Percentiles rank a stretch among this genome's conserved stretches.
Conservation (phyloP, 2,888 invertebrate species). For the Drosophila pegasa region DNA sequence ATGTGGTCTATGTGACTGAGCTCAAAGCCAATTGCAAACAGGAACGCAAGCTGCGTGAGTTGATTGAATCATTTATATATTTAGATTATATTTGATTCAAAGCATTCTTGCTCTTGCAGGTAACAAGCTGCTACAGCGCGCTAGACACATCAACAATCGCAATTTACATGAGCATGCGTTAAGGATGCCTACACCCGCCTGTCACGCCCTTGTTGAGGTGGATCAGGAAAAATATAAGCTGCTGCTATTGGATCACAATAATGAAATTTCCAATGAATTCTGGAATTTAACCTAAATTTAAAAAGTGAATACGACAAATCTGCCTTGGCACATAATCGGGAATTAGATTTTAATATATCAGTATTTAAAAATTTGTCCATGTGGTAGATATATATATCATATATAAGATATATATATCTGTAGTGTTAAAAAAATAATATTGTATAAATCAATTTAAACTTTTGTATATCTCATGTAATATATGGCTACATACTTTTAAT, state of each 20-base stretch:
- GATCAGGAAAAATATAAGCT: conserved; percentile 17
- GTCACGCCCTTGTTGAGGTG: conserved; percentile 49
- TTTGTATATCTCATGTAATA: too few relatives aligned
- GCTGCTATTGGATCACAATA: conserved; percentile 28
- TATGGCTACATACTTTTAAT: neutral
- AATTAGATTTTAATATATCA: conserved; percentile 19
- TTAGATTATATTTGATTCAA: neutral
- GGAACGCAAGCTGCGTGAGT: conserved; percentile 69
- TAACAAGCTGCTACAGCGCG: conserved; percentile 62
- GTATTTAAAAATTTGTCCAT: neutral
- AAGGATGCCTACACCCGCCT: conserved; percentile 62
- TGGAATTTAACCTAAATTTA: neutral
- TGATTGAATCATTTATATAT: neutral
- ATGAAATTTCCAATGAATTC: neutral
- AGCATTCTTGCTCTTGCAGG: conserved; percentile 38
- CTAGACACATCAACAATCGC: conserved; percentile 48
- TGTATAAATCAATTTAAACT: too few relatives aligned
- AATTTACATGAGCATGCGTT: conserved; percentile 52
- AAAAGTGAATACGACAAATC: neutral
- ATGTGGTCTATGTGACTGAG: conserved; percentile 54
- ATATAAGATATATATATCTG: neutral
- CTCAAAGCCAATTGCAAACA: conserved; percentile 61
- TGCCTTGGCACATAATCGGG: neutral
- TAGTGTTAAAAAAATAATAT: neutral
- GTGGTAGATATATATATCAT: neutral